A percentile compares a stretch with the other conserved stretches of the same genome.
Conservation (phyloP, 30 jellyfish, hydroid and myxozoan species). For the Cassiopea xamachana region DNA sequence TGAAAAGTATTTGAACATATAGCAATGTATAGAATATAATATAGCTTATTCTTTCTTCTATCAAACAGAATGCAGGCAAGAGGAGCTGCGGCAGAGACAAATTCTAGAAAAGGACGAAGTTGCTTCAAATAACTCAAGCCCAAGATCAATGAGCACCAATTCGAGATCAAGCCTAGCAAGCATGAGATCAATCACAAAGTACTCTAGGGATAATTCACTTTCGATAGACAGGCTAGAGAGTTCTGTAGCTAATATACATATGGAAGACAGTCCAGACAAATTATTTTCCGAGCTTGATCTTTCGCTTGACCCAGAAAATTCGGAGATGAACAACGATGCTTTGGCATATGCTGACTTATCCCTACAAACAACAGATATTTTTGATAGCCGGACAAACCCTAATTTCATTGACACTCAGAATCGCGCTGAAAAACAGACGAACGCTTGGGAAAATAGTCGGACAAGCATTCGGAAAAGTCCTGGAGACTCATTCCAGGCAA, state of each 20-base stretch:
- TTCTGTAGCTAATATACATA: neutral
- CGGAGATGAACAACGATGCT: neutral
- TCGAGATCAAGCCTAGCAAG: conserved; percentile 29
- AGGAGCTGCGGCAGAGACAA: conserved; percentile 29
- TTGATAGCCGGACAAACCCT: neutral
- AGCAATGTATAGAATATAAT: too few species aligned
- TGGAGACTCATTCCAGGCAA: neutral
- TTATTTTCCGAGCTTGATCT: neutral
- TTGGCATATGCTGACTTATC: neutral
- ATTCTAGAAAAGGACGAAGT: neutral
- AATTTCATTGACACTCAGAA: neutral
- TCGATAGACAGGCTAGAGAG: neutral
- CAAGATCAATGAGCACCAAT: conserved; percentile 35
- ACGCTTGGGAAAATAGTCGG: neutral
- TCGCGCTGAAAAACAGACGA: neutral
- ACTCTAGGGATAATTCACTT: neutral
- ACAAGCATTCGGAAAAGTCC: neutral
- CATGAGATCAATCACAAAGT: neutral
- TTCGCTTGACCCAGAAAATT: neutral
- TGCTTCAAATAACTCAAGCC: neutral
- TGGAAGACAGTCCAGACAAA: neutral
- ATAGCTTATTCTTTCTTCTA: neutral
- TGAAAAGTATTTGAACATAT: too few species aligned
- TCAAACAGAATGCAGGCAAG: conserved; percentile 57
- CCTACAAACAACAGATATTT: neutral